A percentile compares a stretch with the other conserved stretches of the same genome.
phyloP scores from a whole-genome alignment of 1,140 invertebrate genomes.

The Halictus rubicundus region DNA sequence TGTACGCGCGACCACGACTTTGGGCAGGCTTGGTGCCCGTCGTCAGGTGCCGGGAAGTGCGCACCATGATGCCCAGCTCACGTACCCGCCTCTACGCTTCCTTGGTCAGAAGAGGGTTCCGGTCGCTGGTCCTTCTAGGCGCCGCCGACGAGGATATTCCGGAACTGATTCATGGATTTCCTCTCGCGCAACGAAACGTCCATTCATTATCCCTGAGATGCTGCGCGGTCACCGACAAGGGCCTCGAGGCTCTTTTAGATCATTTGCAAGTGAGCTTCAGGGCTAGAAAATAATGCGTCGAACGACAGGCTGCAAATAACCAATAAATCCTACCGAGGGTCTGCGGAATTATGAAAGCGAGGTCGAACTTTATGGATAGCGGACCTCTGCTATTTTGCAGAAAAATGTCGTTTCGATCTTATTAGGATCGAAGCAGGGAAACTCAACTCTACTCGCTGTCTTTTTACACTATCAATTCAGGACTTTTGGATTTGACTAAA shows the following conservation, averaged over 20 bases:
- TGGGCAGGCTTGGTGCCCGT: conserved; percentile 92
- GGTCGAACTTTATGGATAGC: no score
- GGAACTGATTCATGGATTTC: conserved; percentile 92
- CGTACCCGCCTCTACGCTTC: conserved; percentile 89
- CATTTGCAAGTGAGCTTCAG: conserved; percentile 86
- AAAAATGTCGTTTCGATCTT: no score
- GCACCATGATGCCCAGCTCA: conserved; percentile 84
- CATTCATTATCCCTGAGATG: conserved; percentile 91
- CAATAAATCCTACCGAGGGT: no score
- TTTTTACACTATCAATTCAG: no score
- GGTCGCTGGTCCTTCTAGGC: conserved; percentile 90
- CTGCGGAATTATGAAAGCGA: no score
- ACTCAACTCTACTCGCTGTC: no score
- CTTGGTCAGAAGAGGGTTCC: conserved; percentile 91
- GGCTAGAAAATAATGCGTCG: no score
- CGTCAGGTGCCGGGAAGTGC: conserved; percentile 90
- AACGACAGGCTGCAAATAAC: no score
- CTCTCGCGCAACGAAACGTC: conserved; percentile 90
- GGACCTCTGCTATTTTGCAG: no score
- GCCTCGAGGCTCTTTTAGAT: conserved; percentile 91
- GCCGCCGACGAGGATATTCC: conserved; percentile 94
- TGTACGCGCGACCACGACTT: conserved; percentile 91
- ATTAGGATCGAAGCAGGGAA: no score
- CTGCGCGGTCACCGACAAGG: conserved; percentile 93
- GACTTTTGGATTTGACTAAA: no score